Evolutionary conservation across 2,888 invertebrate species (phyloP), one percentile per base, ranked within the genome.

Genomic region (Diarsia dahlii): DNA sequence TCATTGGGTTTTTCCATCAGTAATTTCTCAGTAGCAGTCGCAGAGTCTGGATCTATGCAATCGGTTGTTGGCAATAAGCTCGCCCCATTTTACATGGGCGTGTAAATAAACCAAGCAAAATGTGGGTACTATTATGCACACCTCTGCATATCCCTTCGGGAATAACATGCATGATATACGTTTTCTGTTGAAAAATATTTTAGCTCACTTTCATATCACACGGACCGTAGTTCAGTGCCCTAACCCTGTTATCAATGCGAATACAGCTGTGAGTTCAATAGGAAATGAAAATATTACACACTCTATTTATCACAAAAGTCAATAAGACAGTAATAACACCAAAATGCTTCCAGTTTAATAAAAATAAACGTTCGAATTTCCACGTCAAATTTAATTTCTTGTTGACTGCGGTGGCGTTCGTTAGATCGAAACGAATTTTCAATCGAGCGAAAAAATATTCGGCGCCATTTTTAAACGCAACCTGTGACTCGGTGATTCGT

Each of bases 361-460:
- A 90, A 92, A 93, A 91, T 90, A 86, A 84, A 86, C 86, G 89
- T 85, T 84, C 89, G 89, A 90, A 91, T 92, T 92, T 91, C 88
- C 87, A 88, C 91, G 89, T 89, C 90, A 91, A 94, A 93, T 93
- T 93, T 90, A 94, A 93, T 94, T 94, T 93, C 91, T 92, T 94
- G 92, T 93, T 93, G 94, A 93, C 92, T 92, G 92, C 89, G 92
- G 91, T 89, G 85, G 78, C 87, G 90, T 88, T 93, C 92, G 94
- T 93, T 94, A 94, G 93, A 92, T 89, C 91, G 91, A 92, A 93
- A 90, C 91, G 92, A 92, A 93, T 92, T 94, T 94, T 91, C 92
- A 94, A 93, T 93, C 92, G 92, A 91, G 88, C 90, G 89, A 86
- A 89, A 90, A 89, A 92, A 92, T 92, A 92, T 93, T 92, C 90